phyloP scores from a whole-genome alignment of 2,797 vertebrate genomes.

The Chrysolophus pictus region DNA sequence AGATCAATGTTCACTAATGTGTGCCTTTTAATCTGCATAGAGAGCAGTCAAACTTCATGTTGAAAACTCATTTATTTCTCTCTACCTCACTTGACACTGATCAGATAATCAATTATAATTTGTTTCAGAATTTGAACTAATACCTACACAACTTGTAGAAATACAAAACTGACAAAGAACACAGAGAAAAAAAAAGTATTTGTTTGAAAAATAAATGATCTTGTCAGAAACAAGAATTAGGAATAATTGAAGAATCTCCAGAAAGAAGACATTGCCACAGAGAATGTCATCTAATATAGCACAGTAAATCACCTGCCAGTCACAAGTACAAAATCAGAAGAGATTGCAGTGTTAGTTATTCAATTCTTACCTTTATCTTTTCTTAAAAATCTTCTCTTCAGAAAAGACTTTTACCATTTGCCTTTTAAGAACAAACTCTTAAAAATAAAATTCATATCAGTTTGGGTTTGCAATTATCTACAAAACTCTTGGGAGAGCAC shows the following conservation, averaged over 20 bases:
- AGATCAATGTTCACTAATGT: slow-evolving; percentile 11
- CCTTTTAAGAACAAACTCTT: background rate
- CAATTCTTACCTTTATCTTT: background rate
- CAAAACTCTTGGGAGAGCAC: background rate
- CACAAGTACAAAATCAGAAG: background rate
- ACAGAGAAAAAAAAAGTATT: background rate
- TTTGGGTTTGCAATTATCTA: background rate
- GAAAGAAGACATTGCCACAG: slow-evolving; percentile 30
- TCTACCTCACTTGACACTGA: background rate
- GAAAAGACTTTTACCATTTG: background rate
- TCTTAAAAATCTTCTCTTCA: background rate
- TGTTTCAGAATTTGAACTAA: slow-evolving; percentile 43
- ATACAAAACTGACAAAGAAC: slow-evolving; percentile 11
- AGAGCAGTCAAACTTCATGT: background rate
- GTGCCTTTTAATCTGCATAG: background rate
- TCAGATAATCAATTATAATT: slow-evolving; percentile 29
- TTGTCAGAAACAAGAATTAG: slow-evolving; percentile 50
- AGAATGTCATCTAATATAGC: slow-evolving; percentile 22
- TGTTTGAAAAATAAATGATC: slow-evolving; percentile 30
- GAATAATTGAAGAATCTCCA: slow-evolving; percentile 56
- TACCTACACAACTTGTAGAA: background rate
- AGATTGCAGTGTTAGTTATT: background rate
- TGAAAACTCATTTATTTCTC: slow-evolving; percentile 40
- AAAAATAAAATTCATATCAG: background rate
- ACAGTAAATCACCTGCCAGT: slow-evolving; percentile 47